Conservation (phyloP, 2,888 invertebrate species). For the Theretra japonica region DNA sequence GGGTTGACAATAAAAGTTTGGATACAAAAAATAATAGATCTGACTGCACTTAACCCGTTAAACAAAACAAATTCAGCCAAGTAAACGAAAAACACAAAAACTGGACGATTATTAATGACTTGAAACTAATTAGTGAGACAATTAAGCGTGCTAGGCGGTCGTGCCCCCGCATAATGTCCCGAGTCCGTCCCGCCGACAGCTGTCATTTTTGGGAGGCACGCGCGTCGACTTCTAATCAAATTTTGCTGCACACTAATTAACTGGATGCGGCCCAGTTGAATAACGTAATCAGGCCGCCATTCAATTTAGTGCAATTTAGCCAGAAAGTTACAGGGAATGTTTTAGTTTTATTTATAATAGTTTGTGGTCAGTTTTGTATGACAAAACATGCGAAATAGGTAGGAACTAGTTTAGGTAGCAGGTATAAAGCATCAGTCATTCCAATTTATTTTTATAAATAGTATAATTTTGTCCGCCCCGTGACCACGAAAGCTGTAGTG, state of each 20-base stretch:
- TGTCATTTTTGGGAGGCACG: constrained; percentile 68
- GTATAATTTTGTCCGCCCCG: too few relatives aligned
- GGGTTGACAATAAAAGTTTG: too few relatives aligned
- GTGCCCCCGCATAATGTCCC: constrained; percentile 74
- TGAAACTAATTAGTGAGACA: constrained; percentile 71
- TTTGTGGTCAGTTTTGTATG: neutral
- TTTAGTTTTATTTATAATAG: neutral
- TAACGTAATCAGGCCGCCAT: neutral
- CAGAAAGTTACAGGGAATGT: neutral
- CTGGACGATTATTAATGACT: constrained; percentile 49
- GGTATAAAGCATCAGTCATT: too few relatives aligned
- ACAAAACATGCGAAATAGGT: too few relatives aligned
- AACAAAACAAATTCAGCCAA: neutral
- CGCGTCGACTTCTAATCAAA: constrained; percentile 68
- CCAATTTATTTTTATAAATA: too few relatives aligned
- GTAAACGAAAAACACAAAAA: constrained; percentile 9
- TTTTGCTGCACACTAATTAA: constrained; percentile 42
- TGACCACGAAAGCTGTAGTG: too few relatives aligned
- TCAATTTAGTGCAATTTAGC: constrained; percentile 5
- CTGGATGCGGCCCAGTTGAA: constrained; percentile 25
- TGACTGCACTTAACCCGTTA: too few relatives aligned
- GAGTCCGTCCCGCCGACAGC: constrained; percentile 65
- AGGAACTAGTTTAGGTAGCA: too few relatives aligned
- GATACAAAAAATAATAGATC: too few relatives aligned
- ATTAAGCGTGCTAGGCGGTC: constrained; percentile 65